Percentiles rank a stretch among this genome's conserved stretches.
Conservation (phyloP, 2,797 vertebrate genomes). For the Enteromius fasciolatus region DNA sequence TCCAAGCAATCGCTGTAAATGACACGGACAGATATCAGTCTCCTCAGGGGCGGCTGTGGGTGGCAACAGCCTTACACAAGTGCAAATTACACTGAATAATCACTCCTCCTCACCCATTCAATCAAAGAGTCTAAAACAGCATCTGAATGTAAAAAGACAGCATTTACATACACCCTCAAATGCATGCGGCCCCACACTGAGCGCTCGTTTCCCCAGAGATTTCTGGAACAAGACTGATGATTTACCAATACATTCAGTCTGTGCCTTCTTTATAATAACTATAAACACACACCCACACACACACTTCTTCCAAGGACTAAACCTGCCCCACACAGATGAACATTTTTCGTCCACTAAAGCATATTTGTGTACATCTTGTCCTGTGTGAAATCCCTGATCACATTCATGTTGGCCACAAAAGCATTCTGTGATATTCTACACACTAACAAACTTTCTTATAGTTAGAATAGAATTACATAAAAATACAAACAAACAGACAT, state of each 20-base stretch:
- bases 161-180: constrained; percentile 68
- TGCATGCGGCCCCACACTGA: constrained; percentile 48
- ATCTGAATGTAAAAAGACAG: constrained; percentile 57
- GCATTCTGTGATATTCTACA: constrained; percentile 71
- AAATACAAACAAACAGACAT: background rate
- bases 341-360: background rate
- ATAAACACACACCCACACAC: background rate
- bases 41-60: constrained; percentile 22
- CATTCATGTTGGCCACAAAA: constrained; percentile 70
- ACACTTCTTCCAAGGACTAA: background rate
- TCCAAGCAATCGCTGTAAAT: background rate
- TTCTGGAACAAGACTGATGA: constrained; percentile 30
- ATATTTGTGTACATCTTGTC: constrained; percentile 67
- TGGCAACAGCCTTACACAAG: constrained; percentile 61
- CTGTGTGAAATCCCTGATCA: constrained; percentile 63
- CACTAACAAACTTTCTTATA: constrained; percentile 31
- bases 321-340: background rate
- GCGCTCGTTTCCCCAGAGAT: constrained; percentile 41
- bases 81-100: constrained; percentile 64
- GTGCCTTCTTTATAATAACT: background rate
- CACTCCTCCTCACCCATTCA: constrained; percentile 61
- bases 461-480: background rate
- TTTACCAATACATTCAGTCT: constrained; percentile 16
- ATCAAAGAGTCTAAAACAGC: constrained; percentile 58
- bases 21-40: constrained; percentile 2